Evolutionary conservation across 2,888 invertebrate species (phyloP).

Genomic region (Apodemia duryi): DNA sequence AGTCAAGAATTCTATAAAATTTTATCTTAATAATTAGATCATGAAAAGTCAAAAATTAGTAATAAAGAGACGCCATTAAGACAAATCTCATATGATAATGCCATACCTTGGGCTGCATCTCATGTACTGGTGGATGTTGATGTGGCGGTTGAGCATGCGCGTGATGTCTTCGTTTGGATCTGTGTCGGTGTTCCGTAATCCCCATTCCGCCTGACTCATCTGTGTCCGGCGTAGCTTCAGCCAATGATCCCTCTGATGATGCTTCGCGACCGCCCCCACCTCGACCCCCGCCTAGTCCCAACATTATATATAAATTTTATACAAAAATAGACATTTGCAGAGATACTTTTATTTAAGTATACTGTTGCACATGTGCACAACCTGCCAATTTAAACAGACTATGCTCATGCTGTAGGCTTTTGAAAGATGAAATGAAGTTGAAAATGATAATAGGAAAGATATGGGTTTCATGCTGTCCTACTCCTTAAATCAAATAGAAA

Average conservation of each 20-base stretch:
- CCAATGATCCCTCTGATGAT: slow-evolving; percentile 85
- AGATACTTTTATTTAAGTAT: neutral
- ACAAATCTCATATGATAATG: neutral
- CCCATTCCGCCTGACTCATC: slow-evolving; percentile 81
- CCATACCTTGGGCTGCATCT: slow-evolving; percentile 41
- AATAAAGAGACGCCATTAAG: too few species aligned
- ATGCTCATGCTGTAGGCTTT: neutral
- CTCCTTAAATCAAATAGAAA: neutral
- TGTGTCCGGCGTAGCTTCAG: slow-evolving; percentile 86
- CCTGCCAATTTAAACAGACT: neutral
- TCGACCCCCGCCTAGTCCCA: slow-evolving; percentile 37
- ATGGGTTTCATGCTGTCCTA: neutral
- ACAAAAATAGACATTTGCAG: neutral
- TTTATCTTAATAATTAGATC: too few species aligned
- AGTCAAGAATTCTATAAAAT: too few species aligned
- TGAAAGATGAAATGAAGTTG: neutral
- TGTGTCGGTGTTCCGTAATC: slow-evolving; percentile 59
- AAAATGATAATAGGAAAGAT: neutral
- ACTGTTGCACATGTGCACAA: neutral
- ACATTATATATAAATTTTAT: neutral
- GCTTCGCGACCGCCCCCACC: slow-evolving; percentile 63
- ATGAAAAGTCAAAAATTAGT: too few species aligned
- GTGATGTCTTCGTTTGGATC: slow-evolving; percentile 62
- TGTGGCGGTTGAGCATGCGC: slow-evolving; percentile 45
- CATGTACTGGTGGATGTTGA: slow-evolving; percentile 50